These are phyloP conservation scores for Acanthosoma haemorrhoidale DNA, from an alignment of 2,888 invertebrate genomes.

Conservation along the genomic window DNA sequence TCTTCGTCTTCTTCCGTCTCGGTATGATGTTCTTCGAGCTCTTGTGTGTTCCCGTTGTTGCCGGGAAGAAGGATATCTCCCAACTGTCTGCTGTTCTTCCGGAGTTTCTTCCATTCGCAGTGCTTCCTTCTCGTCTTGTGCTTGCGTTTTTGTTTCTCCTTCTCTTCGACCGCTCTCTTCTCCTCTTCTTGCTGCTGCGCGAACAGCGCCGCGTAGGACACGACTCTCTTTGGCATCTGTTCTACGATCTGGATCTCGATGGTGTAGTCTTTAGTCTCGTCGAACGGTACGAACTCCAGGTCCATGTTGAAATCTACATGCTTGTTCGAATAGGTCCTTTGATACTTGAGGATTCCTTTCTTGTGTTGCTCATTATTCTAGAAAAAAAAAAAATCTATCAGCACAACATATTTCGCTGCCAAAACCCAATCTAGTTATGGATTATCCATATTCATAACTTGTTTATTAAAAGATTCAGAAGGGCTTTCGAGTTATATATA, in stretches of 20 bases:
- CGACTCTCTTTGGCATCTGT: constrained; percentile 33
- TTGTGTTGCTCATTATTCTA: not conserved
- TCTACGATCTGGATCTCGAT: constrained; percentile 36
- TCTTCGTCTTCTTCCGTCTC: too few relatives aligned
- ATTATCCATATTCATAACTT: too few relatives aligned
- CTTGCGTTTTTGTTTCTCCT: constrained; percentile 14
- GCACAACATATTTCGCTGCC: too few relatives aligned
- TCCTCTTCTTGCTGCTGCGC: constrained; percentile 31
- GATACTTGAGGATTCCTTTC: constrained; percentile 35
- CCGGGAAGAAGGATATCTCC: too few relatives aligned
- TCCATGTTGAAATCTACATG: constrained; percentile 35
- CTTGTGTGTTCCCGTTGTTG: too few relatives aligned
- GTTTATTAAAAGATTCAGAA: too few relatives aligned
- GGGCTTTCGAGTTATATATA: too few relatives aligned
- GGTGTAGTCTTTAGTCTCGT: constrained; percentile 35
- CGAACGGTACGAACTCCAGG: constrained; percentile 33
- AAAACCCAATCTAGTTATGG: too few relatives aligned
- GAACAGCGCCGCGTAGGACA: constrained; percentile 35
- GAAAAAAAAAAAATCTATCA: constrained; percentile 13
- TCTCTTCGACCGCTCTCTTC: constrained; percentile 16
- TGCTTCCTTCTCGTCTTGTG: constrained; percentile 2
- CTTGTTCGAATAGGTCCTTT: constrained; percentile 33
- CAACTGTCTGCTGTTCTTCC: not conserved
- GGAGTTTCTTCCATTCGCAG: not conserved
- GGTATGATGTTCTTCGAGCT: too few relatives aligned